Evolutionary conservation across 2,797 vertebrate species (phyloP), one percentile per base, ranked within the genome.

Genomic region (Protonibea diacanthus): DNA sequence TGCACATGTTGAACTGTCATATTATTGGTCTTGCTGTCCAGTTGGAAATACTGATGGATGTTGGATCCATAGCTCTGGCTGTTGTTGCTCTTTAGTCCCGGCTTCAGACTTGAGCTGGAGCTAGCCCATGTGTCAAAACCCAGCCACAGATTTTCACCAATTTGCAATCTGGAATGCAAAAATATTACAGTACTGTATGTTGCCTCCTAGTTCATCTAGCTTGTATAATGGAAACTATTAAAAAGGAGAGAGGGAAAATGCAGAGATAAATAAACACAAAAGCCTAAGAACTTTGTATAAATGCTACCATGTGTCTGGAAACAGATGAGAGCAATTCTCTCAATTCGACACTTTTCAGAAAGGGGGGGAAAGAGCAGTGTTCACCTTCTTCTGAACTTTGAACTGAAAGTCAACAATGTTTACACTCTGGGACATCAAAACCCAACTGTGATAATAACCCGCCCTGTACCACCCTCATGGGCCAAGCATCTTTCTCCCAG

Each of bases 281-380:
- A 82, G 84, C 82, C 72, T 45, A 77, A 88, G 73, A 86, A 79
- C 81, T 88, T 82, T 82, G 53, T 85, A 81, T 94, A 94, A 96
- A 90, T 75, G 83, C 80, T 93, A 59, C 90, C 95, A 95, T 63
- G 88, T 95, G 94, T 91, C 84, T 90, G 86, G 87, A 92, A 82
- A 86, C 83, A 89, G 84, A 93, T 92, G 88, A 93, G 73, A 94
- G 76, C 27, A 71, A 82, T 91, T 87, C 68, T 72, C 71, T 82
- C 82, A 42, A 86, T 88, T 86, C 82, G 80, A 86, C 81, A 87
- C 80, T 77, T 83, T 80, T 67, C 55, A 69, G 52, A 74, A 55
- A 57, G 15, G 27, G 45, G 57, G 53, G 17, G 23, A 64, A 67
- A 72, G 62, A 76, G 17, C 83, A 59, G 69, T 0, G 4, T 18